Evolutionary conservation across 2,113 vertebrate species (phyloP), one percentile per base, ranked within the genome.

Genomic region (Paradoxurus hermaphroditus): DNA sequence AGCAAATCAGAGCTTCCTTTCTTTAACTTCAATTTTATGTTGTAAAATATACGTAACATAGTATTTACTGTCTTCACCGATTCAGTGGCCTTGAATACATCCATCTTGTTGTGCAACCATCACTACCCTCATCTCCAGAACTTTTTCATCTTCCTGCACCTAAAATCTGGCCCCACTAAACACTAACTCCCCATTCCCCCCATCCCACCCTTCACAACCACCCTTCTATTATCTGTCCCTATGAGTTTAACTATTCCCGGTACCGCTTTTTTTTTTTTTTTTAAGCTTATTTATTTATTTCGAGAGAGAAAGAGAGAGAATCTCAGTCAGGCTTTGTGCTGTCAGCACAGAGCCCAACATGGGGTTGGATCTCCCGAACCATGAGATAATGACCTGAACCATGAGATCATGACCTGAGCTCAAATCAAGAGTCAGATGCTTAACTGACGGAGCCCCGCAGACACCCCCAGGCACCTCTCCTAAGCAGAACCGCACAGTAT

Each of bases 101-200:
- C n/a, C 36, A 46, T 27, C 34, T 19, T 49, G 31, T 21, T 27
- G 8, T 36, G 10, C 14, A 41, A 8, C 15, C 49, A 3, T 51
- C 25, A 7, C 41, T 34, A 13, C 46, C n/a, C 7, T 5, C 49
- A 19, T 81, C n/a, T 36, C 68, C 21, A 70, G 70, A 78, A 46
- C 27, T 44, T 67, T 44, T 56, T 31, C 31, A 21, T 86, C 78
- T 39, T 65, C 67, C n/a, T 49, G 72, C 23, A 36, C 49, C 56
- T 41, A 86, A 27, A 63, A 12, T 49, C 41, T n/a, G 1, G 44
- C 34, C 53, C 83, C 16, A 0, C 27, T 15, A 65, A 44, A 44
- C 1, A 4, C 13, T 16, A 29, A 25, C 34, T 78, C 41, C 29
- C 25, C n/a, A 0, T 25, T 11, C 1, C 18, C 14, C 15, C 3